A percentile compares a stretch with the other conserved stretches of the same genome.
phyloP scores from a whole-genome alignment of 2,888 invertebrate genomes.

The Ypsolopha scabrella region DNA sequence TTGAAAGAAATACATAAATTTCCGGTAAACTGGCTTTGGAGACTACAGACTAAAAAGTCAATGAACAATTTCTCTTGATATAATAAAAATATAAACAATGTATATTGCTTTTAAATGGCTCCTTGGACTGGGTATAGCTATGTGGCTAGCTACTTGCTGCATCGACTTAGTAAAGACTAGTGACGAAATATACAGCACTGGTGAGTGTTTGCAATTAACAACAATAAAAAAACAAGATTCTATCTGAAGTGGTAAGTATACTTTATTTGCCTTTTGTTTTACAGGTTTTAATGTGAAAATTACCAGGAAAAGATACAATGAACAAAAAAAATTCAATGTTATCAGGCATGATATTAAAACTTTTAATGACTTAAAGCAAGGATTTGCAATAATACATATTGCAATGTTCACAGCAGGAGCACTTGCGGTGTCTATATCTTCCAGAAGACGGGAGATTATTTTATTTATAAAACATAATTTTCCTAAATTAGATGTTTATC shows the following conservation, averaged over 20 bases:
- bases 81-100: constrained; percentile 20
- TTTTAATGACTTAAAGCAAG: no score
- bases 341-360: no score
- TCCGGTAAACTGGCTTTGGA: no score
- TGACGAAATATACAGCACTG: constrained; percentile 11
- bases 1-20: constrained; percentile 29
- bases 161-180: constrained; percentile 21
- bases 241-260: no score
- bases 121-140: constrained; percentile 28
- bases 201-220: constrained; percentile 9
- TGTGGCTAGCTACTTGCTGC: constrained; percentile 47
- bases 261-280: no score
- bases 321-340: no score
- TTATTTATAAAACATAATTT: no score
- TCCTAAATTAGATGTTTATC: no score
- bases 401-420: constrained; percentile 6
- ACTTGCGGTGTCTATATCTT: constrained; percentile 3
- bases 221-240: no score
- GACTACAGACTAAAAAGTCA: no score
- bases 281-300: background rate
- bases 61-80: no score
- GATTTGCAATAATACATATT: constrained; percentile 17
- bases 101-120: constrained; percentile 61
- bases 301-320: background rate
- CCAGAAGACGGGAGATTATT: no score